These are phyloP conservation scores for Vannuccia rotundouncinata DNA, from an alignment of 2,888 invertebrate genomes.

Conservation along the genomic window DNA sequence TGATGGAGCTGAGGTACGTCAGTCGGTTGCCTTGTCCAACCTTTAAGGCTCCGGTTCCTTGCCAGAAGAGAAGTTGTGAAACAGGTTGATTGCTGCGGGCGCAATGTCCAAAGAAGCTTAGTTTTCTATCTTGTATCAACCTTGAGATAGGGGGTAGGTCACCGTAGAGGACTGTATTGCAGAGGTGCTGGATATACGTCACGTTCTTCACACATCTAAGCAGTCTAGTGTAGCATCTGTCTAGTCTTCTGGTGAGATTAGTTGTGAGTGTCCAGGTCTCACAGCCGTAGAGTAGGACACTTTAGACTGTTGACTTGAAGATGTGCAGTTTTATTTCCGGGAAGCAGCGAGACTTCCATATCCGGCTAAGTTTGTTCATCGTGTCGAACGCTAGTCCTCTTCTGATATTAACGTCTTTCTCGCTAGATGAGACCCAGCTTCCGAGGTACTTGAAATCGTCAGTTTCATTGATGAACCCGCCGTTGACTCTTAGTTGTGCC, in stretches of 20 bases:
- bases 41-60: not conserved
- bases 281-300: not conserved
- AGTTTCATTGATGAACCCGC: not conserved
- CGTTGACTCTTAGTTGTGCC: not conserved
- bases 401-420: not conserved
- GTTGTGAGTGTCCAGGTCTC: not conserved
- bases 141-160: no score
- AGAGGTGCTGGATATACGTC: no score
- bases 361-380: not conserved
- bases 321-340: constrained; percentile 5
- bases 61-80: not conserved
- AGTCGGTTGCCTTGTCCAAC: not conserved
- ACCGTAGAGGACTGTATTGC: no score
- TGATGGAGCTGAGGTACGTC: not conserved
- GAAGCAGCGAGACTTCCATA: not conserved
- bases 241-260: no score
- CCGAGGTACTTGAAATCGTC: not conserved
- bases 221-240: no score
- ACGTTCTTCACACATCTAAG: no score
- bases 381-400: not conserved
- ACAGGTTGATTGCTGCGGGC: not conserved
- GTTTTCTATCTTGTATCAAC: no score
- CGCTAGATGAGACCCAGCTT: not conserved
- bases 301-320: not conserved
- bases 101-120: not conserved